Conservation (phyloP, 1,140 invertebrate species). For the Pristionchus pacificus region DNA sequence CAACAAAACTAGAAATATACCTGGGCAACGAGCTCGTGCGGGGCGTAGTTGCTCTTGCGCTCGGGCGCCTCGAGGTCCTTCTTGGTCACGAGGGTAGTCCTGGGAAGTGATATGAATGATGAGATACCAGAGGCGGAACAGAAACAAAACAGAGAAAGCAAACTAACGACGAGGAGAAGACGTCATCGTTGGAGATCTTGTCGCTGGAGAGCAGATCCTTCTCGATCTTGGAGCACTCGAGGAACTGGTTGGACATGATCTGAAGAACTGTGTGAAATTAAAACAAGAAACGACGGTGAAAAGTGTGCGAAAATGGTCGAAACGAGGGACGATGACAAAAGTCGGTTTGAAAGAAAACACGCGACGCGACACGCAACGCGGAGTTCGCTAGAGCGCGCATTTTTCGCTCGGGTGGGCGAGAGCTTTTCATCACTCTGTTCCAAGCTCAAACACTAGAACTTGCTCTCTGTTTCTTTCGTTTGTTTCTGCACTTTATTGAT, state of each 20-base stretch:
- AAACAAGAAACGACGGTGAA: background rate
- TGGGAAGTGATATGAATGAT: no score
- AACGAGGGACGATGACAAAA: background rate
- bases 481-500: no score
- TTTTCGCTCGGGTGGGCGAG: no score
- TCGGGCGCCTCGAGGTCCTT: background rate
- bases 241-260: background rate
- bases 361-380: no score
- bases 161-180: background rate
- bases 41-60: constrained; percentile 9
- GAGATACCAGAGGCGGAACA: no score
- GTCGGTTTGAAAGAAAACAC: background rate
- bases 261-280: background rate
- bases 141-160: background rate
- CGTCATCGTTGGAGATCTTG: background rate
- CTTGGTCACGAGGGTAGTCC: background rate
- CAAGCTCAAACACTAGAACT: no score
- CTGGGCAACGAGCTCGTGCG: constrained; percentile 27
- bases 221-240: background rate
- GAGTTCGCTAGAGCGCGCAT: no score
- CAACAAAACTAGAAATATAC: background rate
- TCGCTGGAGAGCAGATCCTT: background rate
- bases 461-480: no score
- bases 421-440: no score
- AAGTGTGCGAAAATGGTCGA: background rate